Conservation (phyloP, 2,797 vertebrate genomes). For the Hozukius guyotensis region DNA sequence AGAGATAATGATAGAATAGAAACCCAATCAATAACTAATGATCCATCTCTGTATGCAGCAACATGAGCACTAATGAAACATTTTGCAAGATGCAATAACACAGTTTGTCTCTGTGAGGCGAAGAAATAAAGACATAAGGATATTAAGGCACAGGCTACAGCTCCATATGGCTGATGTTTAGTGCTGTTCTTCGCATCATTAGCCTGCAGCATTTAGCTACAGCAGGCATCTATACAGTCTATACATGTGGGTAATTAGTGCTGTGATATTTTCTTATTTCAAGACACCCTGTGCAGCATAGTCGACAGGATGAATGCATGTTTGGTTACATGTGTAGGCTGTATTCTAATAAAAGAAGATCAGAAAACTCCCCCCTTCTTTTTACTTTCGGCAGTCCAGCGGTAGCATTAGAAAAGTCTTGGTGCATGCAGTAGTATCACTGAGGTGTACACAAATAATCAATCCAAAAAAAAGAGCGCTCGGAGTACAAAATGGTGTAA, state of each 20-base stretch:
- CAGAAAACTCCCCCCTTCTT: neutral
- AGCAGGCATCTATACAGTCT: conserved; percentile 20
- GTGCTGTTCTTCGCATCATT: conserved; percentile 38
- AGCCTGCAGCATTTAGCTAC: conserved; percentile 24
- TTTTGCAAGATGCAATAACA: conserved; percentile 2
- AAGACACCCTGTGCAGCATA: neutral
- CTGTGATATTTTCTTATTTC: neutral
- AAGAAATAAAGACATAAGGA: conserved; percentile 26
- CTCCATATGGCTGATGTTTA: conserved; percentile 44
- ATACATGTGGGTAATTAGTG: conserved; percentile 13
- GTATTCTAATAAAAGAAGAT: neutral
- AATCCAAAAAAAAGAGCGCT: conserved; percentile 15
- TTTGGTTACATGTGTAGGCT: neutral
- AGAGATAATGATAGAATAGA: conserved; percentile 13
- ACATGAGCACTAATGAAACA: conserved; percentile 23
- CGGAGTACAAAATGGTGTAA: neutral
- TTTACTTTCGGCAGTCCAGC: neutral
- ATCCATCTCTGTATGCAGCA: conserved; percentile 15
- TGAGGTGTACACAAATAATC: conserved; percentile 4
- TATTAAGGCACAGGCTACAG: conserved; percentile 3
- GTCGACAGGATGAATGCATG: neutral
- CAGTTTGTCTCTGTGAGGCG: conserved; percentile 3
- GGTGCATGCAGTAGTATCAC: conserved; percentile 6
- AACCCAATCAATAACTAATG: conserved; percentile 35
- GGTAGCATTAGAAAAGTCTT: neutral